A percentile compares a stretch with the other conserved stretches of the same genome.
Conservation (phyloP, 2,113 vertebrate species). For the Zosterops hypoxanthus region DNA sequence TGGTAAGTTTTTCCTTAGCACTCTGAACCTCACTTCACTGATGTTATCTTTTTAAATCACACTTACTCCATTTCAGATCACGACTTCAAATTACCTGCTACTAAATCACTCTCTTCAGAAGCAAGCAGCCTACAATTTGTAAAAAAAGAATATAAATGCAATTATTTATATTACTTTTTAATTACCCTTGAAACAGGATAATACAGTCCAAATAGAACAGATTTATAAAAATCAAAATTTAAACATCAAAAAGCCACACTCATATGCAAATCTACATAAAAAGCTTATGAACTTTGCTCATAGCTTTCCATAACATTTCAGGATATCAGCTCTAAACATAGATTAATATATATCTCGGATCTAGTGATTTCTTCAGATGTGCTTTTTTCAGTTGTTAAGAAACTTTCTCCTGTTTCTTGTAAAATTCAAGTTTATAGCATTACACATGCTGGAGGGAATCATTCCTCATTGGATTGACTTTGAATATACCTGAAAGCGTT, state of each 20-base stretch:
- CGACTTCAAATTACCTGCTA: background rate
- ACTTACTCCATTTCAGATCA: background rate
- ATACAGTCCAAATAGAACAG: background rate
- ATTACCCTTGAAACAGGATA: background rate
- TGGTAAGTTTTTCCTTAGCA: background rate
- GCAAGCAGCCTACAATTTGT: background rate
- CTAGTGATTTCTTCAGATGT: background rate
- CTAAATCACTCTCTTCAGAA: background rate
- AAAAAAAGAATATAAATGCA: background rate
- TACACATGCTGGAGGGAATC: constrained; percentile 22
- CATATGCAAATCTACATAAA: background rate
- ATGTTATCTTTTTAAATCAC: background rate
- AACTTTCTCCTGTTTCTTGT: constrained; percentile 45
- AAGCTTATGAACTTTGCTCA: background rate
- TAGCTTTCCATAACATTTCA: background rate
- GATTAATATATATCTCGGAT: background rate
- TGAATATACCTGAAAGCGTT: constrained; percentile 75
- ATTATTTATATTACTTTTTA: background rate
- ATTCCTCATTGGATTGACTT: constrained; percentile 65
- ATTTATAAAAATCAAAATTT: background rate
- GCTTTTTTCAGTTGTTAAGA: constrained; percentile 6
- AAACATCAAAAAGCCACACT: background rate
- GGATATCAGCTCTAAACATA: background rate
- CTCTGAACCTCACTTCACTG: background rate
- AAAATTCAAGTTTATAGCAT: constrained; percentile 57